Base-by-base conservation (phyloP, 1,140 invertebrate genomes). In the Coboldia fuscipes region DNA sequence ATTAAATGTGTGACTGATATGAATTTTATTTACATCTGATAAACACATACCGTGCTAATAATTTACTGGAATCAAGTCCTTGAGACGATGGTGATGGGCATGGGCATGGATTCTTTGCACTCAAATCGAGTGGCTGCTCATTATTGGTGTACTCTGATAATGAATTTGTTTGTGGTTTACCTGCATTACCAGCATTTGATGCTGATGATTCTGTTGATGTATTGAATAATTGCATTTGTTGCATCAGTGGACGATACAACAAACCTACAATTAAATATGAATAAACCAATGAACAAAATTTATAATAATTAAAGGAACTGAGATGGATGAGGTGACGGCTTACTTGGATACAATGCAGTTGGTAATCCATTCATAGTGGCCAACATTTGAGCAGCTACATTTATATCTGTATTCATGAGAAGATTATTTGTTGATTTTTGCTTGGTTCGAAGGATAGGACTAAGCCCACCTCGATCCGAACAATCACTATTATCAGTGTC, bases 121-220 rank as follows among this genome's bases (percentile, higher is more conserved):
- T 80, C 44, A 83, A 68, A 62, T 81, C 78, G 40, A 81, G 63
- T 16, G 78, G 78, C 56, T 77, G 72, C 47, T 78, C 75, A 41
- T 60, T 60, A 29, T 56, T 57, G 40, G 47, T 54, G 62, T 56
- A 49, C 60, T 56, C 42, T 48, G 50, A 40, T 42, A 47, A 46
- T 47, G 41, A 45, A 41, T 46, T 42, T 37, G 42, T 42, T 42
- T 31, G n/a, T 33, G 40, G 38, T n/a, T n/a, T n/a, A n/a, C n/a
- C n/a, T n/a, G n/a, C n/a, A n/a, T n/a, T n/a, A n/a, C n/a, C n/a
- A 34, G 42, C 41, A 35, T 45, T 39, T 43, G 45, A 24, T 45
- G 35, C 22, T 34, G 19, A 15, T 6, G 30, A n/a, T 32, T 32
- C 30, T 3, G 30, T 32, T 19, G 17, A 12, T 3, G 30, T 21